Conservation (phyloP, 2,888 invertebrate species). For the Dione vanillae region DNA sequence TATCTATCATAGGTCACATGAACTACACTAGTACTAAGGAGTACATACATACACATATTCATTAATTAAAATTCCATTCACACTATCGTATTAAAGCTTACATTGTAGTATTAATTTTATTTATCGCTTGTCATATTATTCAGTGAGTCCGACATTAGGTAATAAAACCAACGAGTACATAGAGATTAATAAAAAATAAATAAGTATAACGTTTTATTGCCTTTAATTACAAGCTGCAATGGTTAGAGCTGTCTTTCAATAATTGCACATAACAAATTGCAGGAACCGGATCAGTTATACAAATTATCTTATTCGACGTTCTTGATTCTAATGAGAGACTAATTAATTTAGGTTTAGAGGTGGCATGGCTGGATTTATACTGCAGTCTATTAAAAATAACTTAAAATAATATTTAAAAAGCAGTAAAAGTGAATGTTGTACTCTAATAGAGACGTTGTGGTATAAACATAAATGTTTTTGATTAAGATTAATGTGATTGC, state of each 20-base stretch:
- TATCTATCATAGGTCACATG: too few species aligned
- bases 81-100: constrained; percentile 1
- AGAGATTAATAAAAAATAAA: constrained; percentile 32
- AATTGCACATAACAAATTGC: constrained; percentile 36
- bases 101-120: constrained; percentile 16
- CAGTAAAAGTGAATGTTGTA: constrained; percentile 7
- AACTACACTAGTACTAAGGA: too few species aligned
- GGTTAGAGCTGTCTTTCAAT: constrained; percentile 28
- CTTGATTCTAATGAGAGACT: constrained; percentile 29
- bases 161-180: constrained; percentile 31
- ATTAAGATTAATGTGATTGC: not conserved
- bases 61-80: constrained; percentile 10
- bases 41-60: not conserved
- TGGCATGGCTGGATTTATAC: not conserved
- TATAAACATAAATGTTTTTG: not conserved
- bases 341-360: constrained; percentile 31
- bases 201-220: constrained; percentile 38
- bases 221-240: constrained; percentile 34
- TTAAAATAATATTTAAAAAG: constrained; percentile 1
- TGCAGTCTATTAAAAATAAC: constrained; percentile 2
- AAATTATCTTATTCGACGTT: constrained; percentile 30
- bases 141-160: constrained; percentile 16
- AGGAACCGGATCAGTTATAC: constrained; percentile 28
- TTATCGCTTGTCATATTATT: constrained; percentile 48
- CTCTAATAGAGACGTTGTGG: not conserved